A percentile compares a stretch with the other conserved stretches of the same genome.
These are phyloP conservation scores for Gymnodraco acuticeps DNA, from an alignment of 2,797 vertebrate genomes.

Conservation along the genomic window DNA sequence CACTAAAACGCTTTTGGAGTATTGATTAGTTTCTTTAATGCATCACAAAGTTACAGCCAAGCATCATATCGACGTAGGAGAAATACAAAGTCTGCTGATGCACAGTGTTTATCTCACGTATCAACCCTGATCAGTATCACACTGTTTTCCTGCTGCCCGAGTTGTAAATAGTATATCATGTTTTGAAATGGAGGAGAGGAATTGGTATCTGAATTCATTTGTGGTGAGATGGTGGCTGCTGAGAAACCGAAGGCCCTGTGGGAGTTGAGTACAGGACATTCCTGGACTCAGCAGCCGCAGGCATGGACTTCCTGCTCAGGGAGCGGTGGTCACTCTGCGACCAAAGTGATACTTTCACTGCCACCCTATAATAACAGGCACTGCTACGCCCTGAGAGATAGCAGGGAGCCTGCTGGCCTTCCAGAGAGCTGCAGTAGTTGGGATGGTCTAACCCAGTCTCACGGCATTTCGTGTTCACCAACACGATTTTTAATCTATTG, in stretches of 20 bases:
- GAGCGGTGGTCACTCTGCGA: constrained; percentile 60
- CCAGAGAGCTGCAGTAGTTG: not conserved
- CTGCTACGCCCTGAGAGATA: constrained; percentile 41
- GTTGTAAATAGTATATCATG: constrained; percentile 27
- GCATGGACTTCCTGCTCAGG: constrained; percentile 58
- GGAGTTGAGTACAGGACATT: constrained; percentile 68
- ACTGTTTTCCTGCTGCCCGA: not conserved
- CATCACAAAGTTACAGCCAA: not conserved
- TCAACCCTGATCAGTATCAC: not conserved
- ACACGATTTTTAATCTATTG: too few relatives aligned
- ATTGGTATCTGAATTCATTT: constrained; percentile 49
- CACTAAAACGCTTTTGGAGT: too few relatives aligned
- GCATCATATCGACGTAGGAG: not conserved
- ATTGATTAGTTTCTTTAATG: not conserved
- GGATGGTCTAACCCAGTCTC: too few relatives aligned
- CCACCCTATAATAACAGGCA: constrained; percentile 65
- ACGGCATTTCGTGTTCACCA: too few relatives aligned
- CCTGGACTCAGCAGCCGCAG: constrained; percentile 71
- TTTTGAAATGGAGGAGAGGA: constrained; percentile 33
- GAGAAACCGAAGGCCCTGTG: constrained; percentile 52
- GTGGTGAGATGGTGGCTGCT: constrained; percentile 52
- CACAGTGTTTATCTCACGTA: not conserved
- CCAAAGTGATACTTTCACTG: constrained; percentile 63
- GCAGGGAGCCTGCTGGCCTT: constrained; percentile 14
- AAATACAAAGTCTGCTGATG: not conserved